Conservation (phyloP, 2,888 invertebrate genomes). For the Drosophila acutilabella region DNA sequence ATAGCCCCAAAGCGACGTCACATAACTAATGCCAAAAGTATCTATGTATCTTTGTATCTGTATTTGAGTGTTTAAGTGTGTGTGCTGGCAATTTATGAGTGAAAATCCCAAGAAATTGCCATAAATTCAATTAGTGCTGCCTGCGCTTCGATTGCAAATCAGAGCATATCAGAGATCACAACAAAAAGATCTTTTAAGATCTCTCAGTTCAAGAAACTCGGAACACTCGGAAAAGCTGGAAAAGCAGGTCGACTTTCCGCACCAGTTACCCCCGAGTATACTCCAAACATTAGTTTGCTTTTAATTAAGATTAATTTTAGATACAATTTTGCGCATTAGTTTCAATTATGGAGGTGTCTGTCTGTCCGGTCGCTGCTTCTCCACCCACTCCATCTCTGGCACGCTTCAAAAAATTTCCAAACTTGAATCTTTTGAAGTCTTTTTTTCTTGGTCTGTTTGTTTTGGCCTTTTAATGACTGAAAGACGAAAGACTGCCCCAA, state of each 20-base stretch:
- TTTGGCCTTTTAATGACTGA: conserved; percentile 58
- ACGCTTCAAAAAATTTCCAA: conserved; percentile 44
- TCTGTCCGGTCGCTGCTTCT: conserved; percentile 3
- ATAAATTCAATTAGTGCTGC: conserved; percentile 76
- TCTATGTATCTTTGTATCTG: conserved; percentile 15
- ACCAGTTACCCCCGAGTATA: conserved; percentile 50
- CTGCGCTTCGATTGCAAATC: conserved; percentile 66
- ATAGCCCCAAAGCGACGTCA: conserved; percentile 57
- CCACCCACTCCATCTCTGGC: conserved; percentile 18
- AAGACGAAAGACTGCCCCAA: conserved; percentile 29
- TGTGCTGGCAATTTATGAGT: conserved; percentile 71
- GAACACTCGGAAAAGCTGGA: neutral
- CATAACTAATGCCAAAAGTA: conserved; percentile 57
- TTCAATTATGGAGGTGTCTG: conserved; percentile 58
- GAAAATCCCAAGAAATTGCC: conserved; percentile 71
- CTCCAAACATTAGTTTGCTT: conserved; percentile 1
- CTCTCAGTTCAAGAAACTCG: neutral
- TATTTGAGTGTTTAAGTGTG: conserved; percentile 10
- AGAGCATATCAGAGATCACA: conserved; percentile 58
- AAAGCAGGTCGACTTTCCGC: conserved; percentile 69
- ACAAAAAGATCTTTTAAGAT: conserved; percentile 4
- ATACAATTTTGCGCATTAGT: conserved; percentile 74
- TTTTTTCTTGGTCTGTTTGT: conserved; percentile 49
- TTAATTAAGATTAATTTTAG: conserved; percentile 56
- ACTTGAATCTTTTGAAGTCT: conserved; percentile 48